Percentiles rank a stretch among this genome's conserved stretches.
Conservation (phyloP, 2,888 invertebrate genomes). For the Altica lythri region DNA sequence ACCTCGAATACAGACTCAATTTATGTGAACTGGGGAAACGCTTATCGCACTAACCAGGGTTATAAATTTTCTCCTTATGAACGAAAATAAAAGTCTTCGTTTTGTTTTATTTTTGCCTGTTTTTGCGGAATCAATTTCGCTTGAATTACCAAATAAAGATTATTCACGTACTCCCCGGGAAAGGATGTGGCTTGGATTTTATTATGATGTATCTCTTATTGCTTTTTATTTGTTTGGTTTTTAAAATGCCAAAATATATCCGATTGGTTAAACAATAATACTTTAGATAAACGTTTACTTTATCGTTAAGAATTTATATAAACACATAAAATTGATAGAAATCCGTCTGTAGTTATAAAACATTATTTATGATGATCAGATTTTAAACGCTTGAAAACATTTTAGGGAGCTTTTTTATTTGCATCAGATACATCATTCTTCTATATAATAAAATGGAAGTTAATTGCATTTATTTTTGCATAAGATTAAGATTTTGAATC, state of each 20-base stretch:
- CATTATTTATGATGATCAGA: too few species aligned
- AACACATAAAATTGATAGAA: too few species aligned
- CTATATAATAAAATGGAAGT: too few species aligned
- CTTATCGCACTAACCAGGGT: constrained; percentile 21
- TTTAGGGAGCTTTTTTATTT: too few species aligned
- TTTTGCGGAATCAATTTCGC: constrained; percentile 21
- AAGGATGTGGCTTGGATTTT: constrained; percentile 12
- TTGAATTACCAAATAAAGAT: constrained; percentile 19
- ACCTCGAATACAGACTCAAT: constrained; percentile 31
- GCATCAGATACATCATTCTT: too few species aligned
- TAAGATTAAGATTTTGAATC: too few species aligned
- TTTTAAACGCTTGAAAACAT: too few species aligned
- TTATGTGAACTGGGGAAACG: constrained; percentile 32
- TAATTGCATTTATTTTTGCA: too few species aligned
- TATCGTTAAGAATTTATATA: too few species aligned
- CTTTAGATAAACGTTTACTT: too few species aligned
- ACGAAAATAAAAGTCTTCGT: constrained; percentile 25
- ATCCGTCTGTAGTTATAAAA: too few species aligned
- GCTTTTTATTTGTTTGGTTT: constrained; percentile 2
- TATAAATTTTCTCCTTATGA: constrained; percentile 27
- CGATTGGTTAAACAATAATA: too few species aligned
- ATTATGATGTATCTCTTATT: constrained; percentile 9
- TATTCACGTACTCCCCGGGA: constrained; percentile 9
- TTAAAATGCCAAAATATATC: constrained; percentile 4
- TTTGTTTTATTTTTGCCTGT: constrained; percentile 19